Evolutionary conservation across 2,113 vertebrate species (phyloP).

Genomic region (Catharus fuscescens): DNA sequence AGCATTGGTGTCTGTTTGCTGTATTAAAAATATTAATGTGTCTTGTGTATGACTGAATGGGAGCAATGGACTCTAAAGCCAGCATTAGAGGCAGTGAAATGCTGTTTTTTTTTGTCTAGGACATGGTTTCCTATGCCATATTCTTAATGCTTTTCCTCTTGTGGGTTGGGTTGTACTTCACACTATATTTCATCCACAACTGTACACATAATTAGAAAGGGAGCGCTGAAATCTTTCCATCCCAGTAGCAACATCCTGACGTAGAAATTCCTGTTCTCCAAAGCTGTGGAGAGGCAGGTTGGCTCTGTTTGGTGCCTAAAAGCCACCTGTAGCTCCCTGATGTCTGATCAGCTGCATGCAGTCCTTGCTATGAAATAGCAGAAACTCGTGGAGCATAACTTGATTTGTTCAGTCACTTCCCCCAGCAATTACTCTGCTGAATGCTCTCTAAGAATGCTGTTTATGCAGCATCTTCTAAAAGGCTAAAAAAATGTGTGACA

Average conservation of each 20-base stretch:
- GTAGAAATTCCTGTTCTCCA: not conserved
- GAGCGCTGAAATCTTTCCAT: not conserved
- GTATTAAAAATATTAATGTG: not conserved
- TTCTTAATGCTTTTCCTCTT: not conserved
- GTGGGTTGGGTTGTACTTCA: not conserved
- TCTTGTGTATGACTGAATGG: not conserved
- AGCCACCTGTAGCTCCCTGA: not conserved
- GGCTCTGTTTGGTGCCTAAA: not conserved
- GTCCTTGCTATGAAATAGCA: not conserved
- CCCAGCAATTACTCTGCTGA: not conserved
- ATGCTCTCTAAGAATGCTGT: not conserved
- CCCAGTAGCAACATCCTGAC: not conserved
- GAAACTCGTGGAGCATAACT: not conserved
- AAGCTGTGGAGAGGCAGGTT: not conserved
- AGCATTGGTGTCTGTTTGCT: not conserved
- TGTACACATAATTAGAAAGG: not conserved
- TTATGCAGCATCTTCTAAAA: constrained; percentile 19
- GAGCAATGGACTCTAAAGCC: not conserved
- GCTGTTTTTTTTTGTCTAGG: not conserved
- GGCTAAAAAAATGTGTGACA: constrained; percentile 36
- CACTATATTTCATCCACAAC: not conserved
- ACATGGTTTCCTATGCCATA: not conserved
- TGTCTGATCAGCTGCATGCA: not conserved
- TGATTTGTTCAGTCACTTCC: not conserved
- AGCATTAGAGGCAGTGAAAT: not conserved